Evolutionary conservation across 2,797 vertebrate genomes (phyloP).

Genomic region (Nothura maculosa): DNA sequence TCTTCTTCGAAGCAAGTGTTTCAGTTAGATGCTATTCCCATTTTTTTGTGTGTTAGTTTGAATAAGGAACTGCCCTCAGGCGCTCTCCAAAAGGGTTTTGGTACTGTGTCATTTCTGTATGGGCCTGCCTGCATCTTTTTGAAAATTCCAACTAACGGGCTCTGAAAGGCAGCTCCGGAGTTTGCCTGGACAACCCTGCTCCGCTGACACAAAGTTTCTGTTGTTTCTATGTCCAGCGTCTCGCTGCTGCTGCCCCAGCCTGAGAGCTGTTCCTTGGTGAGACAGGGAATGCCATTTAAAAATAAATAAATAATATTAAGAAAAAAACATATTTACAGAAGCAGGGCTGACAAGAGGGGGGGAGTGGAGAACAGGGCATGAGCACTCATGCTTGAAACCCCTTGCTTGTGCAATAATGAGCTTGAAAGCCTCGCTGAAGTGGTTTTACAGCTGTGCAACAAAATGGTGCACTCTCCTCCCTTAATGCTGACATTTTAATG

Average conservation of each 20-base stretch:
- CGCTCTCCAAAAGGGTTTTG: background rate
- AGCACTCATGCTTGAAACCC: constrained; percentile 76
- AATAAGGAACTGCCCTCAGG: background rate
- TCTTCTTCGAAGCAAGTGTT: background rate
- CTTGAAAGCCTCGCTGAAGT: constrained; percentile 76
- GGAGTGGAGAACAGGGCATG: constrained; percentile 52
- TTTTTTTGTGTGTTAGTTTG: background rate
- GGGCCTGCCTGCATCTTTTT: background rate
- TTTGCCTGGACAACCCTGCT: background rate
- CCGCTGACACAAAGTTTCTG: constrained; percentile 2
- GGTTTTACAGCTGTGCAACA: constrained; percentile 78
- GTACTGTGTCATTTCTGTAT: background rate
- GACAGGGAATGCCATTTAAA: background rate
- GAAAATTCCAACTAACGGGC: background rate
- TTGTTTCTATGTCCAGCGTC: background rate
- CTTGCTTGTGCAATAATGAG: constrained; percentile 75
- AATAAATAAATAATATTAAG: background rate
- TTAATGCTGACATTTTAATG: constrained; percentile 77
- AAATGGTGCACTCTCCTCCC: constrained; percentile 75
- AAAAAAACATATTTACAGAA: constrained; percentile 37
- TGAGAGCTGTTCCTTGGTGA: background rate
- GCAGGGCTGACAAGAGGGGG: constrained; percentile 3
- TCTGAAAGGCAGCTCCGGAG: background rate
- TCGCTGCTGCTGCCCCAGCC: background rate
- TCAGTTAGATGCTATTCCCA: background rate